phyloP scores from a whole-genome alignment of 2,113 vertebrate genomes.

The Bungarus multicinctus region DNA sequence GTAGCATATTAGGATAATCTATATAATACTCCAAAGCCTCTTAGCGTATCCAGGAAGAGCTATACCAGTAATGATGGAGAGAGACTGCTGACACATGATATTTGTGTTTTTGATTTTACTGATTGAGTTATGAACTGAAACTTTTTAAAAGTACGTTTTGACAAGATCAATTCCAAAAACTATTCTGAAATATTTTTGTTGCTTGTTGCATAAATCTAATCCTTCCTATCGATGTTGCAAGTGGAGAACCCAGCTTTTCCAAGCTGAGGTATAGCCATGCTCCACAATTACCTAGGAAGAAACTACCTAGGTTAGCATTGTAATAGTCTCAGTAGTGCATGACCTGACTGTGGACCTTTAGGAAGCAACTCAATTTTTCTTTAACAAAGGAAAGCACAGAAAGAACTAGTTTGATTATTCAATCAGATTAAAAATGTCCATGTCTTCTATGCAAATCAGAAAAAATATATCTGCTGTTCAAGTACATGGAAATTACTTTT shows the following conservation, averaged over 20 bases:
- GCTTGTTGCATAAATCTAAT: background rate
- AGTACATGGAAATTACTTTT: background rate
- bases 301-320: background rate
- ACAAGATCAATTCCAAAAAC: background rate
- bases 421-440: background rate
- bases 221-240: background rate
- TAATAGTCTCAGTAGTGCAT: background rate
- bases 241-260: background rate
- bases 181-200: background rate
- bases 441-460: background rate
- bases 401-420: background rate
- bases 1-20: background rate
- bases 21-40: background rate
- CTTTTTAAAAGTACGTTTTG: background rate
- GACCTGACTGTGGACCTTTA: background rate
- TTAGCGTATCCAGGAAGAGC: background rate
- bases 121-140: background rate
- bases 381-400: background rate
- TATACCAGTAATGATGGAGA: background rate
- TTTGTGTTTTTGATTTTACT: background rate
- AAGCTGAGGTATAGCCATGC: background rate
- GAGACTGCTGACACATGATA: background rate
- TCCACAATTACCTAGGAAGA: constrained; percentile 4
- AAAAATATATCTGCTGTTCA: background rate
- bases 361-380: background rate